Evolutionary conservation across 2,888 invertebrate genomes (phyloP), one percentile per base, ranked within the genome.

Genomic region (Subacronicta megacephala): DNA sequence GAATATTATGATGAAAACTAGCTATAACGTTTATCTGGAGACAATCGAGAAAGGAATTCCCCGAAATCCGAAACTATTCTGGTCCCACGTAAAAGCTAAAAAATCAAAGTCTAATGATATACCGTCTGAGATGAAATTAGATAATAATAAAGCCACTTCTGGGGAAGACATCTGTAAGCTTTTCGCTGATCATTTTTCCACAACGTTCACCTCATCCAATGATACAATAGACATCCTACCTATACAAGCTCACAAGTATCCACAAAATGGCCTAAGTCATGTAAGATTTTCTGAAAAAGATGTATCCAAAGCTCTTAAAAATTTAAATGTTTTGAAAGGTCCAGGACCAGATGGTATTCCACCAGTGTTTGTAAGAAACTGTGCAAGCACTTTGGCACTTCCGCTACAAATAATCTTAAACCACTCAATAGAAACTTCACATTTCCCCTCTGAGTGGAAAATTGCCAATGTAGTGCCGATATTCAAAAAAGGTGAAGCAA

Each of bases 301-400:
- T 2, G 37, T 47, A 2, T 9, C 29, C 10, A 26, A 10, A 47
- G 26, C 16, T n/a, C 23, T 47, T 1, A 47, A 16, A 33, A 44
- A 44, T 9, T 15, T 44, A 9, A 35, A 47, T 17, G n/a, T 16
- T 10, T 47, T 26, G 17, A 47, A 47, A 9, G 46, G 46, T 10
- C 10, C 26, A 26, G 26, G 26, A 1, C 26, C 23, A n/a, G 29
- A 42, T 10, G 42, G 29, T 26, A 9, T 26, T 10, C 26, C 26
- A 26, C 26, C 26, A 10, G 10, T 42, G 6, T 47, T 47, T 38
- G 29, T 38, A 7, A 23, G 38, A 47, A 47, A 38, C 7, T 38
- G 46, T 26, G 46, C 46, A 16, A 15, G 2, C 12, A 26, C n/a
- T 37, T 3, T 46, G 16, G 5, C 36, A 7, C 15, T 46, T 1